Evolutionary conservation across 2,113 vertebrate species (phyloP).

Genomic region (Cololabis saira): DNA sequence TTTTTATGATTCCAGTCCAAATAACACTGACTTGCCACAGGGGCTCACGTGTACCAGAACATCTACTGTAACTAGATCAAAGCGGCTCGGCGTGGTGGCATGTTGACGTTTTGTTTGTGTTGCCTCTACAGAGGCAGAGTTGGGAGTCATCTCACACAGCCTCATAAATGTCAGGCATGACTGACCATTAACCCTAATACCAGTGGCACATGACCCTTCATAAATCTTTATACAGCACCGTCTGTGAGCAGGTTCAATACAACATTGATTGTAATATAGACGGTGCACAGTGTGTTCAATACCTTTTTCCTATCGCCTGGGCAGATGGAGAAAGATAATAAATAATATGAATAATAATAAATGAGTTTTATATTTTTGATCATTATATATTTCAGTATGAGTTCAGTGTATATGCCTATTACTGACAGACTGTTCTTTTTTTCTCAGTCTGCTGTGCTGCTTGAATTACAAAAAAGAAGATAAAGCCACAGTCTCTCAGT

Average conservation of each 20-base stretch:
- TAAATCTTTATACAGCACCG: not conserved
- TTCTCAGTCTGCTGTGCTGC: constrained; percentile 46
- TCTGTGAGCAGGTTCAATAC: constrained; percentile 15
- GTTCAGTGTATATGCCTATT: constrained; percentile 3
- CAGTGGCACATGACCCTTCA: constrained; percentile 23
- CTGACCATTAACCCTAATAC: constrained; percentile 30
- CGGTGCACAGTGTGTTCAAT: not conserved
- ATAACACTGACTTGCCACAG: constrained; percentile 51
- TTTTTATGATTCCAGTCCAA: constrained; percentile 60
- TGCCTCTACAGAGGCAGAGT: constrained; percentile 18
- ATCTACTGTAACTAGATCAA: constrained; percentile 14
- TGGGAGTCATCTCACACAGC: constrained; percentile 28
- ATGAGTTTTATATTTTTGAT: not conserved
- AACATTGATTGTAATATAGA: constrained; percentile 22
- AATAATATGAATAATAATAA: no score
- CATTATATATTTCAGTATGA: not conserved
- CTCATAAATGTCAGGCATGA: constrained; percentile 42
- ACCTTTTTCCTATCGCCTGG: constrained; percentile 10
- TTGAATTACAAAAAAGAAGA: constrained; percentile 14
- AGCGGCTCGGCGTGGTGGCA: constrained; percentile 19
- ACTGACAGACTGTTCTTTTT: not conserved
- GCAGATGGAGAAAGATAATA: no score
- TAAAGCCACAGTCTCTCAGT: constrained; percentile 3
- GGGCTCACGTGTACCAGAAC: constrained; percentile 31
- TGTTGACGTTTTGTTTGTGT: constrained; percentile 16